Conservation (phyloP, 2,113 vertebrate species). For the Odontesthes bonariensis region DNA sequence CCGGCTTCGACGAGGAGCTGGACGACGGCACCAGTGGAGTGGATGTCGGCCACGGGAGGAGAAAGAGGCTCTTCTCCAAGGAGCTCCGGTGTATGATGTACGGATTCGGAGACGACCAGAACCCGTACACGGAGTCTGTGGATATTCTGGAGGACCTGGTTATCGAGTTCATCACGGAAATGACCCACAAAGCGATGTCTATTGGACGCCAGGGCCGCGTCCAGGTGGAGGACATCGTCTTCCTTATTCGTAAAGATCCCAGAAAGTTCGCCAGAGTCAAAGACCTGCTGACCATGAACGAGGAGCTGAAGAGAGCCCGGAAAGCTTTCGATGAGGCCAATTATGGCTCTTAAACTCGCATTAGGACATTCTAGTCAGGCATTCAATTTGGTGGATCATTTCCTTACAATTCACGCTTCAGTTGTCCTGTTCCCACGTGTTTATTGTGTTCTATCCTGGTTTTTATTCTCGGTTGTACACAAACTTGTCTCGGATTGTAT, state of each 20-base stretch:
- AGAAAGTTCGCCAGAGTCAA: slow-evolving; percentile 98
- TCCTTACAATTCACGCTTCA: neutral
- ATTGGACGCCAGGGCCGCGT: slow-evolving; percentile 97
- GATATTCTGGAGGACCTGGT: slow-evolving; percentile 98
- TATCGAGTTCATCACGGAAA: slow-evolving; percentile 98
- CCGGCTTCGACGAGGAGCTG: slow-evolving; percentile 90
- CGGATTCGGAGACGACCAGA: slow-evolving; percentile 98
- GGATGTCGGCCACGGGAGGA: slow-evolving; percentile 89
- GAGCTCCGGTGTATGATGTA: slow-evolving; percentile 99
- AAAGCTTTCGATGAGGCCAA: slow-evolving; percentile 99
- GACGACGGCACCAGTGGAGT: slow-evolving; percentile 88
- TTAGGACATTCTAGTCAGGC: neutral
- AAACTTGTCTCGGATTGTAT: slow-evolving; percentile 4
- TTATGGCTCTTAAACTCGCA: slow-evolving; percentile 88
- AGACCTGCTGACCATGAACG: slow-evolving; percentile 98
- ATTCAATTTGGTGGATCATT: neutral
- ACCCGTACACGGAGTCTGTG: slow-evolving; percentile 98
- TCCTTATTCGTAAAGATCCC: slow-evolving; percentile 96
- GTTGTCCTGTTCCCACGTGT: no score
- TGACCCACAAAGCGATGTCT: slow-evolving; percentile 99
- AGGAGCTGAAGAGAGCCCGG: slow-evolving; percentile 95
- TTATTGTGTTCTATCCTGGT: neutral
- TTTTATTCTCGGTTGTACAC: neutral
- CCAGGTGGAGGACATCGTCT: slow-evolving; percentile 98
- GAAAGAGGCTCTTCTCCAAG: slow-evolving; percentile 96